Percentiles rank a stretch among this genome's conserved stretches.
These are phyloP conservation scores for Thunnus albacares DNA, from an alignment of 2,797 vertebrate species.

Conservation along the genomic window DNA sequence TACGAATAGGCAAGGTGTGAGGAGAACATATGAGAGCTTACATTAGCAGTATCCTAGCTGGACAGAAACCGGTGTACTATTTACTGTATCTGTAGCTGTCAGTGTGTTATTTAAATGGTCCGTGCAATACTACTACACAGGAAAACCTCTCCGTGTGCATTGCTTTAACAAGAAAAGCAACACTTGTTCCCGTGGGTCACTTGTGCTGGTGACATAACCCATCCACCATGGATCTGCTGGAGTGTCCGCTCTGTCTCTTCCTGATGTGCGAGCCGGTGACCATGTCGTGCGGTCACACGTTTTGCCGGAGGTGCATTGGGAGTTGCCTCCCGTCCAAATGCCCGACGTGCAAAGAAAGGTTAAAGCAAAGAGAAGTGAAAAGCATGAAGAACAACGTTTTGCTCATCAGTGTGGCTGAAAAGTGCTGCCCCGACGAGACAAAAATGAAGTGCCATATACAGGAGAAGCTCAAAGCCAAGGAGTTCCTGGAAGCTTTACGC, in stretches of 20 bases:
- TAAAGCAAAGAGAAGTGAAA: slow-evolving; percentile 81
- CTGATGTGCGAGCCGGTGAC: slow-evolving; percentile 90
- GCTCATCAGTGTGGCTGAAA: slow-evolving; percentile 87
- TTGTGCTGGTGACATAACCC: slow-evolving; percentile 46
- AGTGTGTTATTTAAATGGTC: slow-evolving; percentile 46
- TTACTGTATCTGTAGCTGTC: slow-evolving; percentile 2
- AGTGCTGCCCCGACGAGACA: slow-evolving; percentile 83
- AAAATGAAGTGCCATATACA: slow-evolving; percentile 78
- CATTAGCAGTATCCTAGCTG: neutral
- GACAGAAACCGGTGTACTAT: neutral
- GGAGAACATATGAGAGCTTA: slow-evolving; percentile 1
- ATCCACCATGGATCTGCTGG: slow-evolving; percentile 85
- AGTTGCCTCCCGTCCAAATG: slow-evolving; percentile 82
- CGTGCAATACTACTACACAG: slow-evolving; percentile 15
- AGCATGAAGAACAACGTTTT: slow-evolving; percentile 86
- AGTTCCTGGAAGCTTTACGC: slow-evolving; percentile 86
- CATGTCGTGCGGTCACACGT: slow-evolving; percentile 91
- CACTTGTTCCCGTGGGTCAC: slow-evolving; percentile 3
- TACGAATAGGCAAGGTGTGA: slow-evolving; percentile 1
- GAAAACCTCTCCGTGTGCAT: slow-evolving; percentile 9
- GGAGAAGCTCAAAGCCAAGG: slow-evolving; percentile 79
- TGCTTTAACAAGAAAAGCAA: slow-evolving; percentile 23
- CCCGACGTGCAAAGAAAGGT: slow-evolving; percentile 84
- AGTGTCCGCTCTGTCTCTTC: slow-evolving; percentile 88
- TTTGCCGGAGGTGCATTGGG: slow-evolving; percentile 88